Conservation (phyloP, 2,888 invertebrate genomes). For the Drosophila ezoana region DNA sequence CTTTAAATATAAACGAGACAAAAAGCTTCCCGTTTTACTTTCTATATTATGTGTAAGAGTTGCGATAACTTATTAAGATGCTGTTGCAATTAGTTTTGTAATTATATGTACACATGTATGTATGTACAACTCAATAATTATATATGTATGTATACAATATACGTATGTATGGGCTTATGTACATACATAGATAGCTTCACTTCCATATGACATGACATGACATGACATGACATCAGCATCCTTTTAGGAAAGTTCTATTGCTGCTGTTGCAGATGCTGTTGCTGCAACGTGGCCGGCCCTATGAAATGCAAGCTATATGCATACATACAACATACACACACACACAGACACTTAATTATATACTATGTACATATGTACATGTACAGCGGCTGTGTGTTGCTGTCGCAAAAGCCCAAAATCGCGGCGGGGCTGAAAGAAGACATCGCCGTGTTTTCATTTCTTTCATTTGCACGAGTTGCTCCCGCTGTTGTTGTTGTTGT, state of each 20-base stretch:
- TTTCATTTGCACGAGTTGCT: slow-evolving; percentile 36
- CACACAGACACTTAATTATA: neutral
- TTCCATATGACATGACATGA: slow-evolving; percentile 32
- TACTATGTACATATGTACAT: neutral
- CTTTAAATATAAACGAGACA: too few species aligned
- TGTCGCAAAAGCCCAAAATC: slow-evolving; percentile 16
- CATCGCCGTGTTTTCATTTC: slow-evolving; percentile 35
- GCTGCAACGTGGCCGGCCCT: slow-evolving; percentile 32
- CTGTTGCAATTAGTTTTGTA: too few species aligned
- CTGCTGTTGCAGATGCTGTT: slow-evolving; percentile 15
- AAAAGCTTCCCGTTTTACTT: too few species aligned
- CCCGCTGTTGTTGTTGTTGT: slow-evolving; percentile 30
- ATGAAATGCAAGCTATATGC: neutral
- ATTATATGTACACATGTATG: neutral
- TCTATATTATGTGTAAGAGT: too few species aligned
- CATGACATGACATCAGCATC: slow-evolving; percentile 51
- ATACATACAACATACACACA: neutral
- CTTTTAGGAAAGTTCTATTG: slow-evolving; percentile 12
- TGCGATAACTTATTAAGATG: too few species aligned
- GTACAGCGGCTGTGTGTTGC: slow-evolving; percentile 7
- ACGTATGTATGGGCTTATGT: neutral
- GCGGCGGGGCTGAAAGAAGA: slow-evolving; percentile 13
- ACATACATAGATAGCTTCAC: slow-evolving; percentile 4
- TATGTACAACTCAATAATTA: neutral
- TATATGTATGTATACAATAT: too few species aligned